phyloP scores from a whole-genome alignment of 2,888 invertebrate genomes.

The Nomada flava region DNA sequence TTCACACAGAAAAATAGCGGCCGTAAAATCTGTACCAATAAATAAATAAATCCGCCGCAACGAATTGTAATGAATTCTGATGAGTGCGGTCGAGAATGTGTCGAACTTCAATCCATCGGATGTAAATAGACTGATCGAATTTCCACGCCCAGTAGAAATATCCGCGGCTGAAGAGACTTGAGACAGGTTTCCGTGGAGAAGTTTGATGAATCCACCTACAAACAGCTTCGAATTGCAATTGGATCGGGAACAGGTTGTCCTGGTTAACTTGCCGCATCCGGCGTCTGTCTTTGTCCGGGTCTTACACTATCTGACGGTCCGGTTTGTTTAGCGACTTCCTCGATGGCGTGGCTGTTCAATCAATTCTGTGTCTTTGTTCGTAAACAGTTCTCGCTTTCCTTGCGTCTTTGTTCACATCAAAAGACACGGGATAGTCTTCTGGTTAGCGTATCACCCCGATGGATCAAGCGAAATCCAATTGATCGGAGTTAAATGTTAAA shows the following conservation, averaged over 20 bases:
- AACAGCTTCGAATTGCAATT: slow-evolving; percentile 38
- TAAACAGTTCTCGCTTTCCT: slow-evolving; percentile 41
- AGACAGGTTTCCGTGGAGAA: slow-evolving; percentile 28
- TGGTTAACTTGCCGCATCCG: slow-evolving; percentile 52
- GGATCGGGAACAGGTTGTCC: slow-evolving; percentile 34
- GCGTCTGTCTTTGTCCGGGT: slow-evolving; percentile 41
- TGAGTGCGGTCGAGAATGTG: no score
- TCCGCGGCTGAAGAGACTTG: slow-evolving; percentile 24
- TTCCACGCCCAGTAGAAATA: slow-evolving; percentile 16
- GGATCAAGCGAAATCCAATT: background rate
- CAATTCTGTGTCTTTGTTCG: slow-evolving; percentile 48
- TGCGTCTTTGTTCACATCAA: background rate
- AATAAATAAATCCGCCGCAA: no score
- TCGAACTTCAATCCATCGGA: slow-evolving; percentile 16
- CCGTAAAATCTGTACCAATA: no score
- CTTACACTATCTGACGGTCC: slow-evolving; percentile 49
- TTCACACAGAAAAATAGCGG: no score
- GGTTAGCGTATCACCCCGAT: background rate
- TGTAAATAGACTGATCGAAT: slow-evolving; percentile 32
- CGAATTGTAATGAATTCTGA: no score
- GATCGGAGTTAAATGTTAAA: background rate
- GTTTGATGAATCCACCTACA: slow-evolving; percentile 24
- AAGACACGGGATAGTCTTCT: background rate
- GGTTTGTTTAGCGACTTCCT: slow-evolving; percentile 55
- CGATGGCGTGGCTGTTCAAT: slow-evolving; percentile 38